These are phyloP conservation scores for Protobothrops mucrosquamatus DNA, from an alignment of 2,113 vertebrate species.

Conservation along the genomic window DNA sequence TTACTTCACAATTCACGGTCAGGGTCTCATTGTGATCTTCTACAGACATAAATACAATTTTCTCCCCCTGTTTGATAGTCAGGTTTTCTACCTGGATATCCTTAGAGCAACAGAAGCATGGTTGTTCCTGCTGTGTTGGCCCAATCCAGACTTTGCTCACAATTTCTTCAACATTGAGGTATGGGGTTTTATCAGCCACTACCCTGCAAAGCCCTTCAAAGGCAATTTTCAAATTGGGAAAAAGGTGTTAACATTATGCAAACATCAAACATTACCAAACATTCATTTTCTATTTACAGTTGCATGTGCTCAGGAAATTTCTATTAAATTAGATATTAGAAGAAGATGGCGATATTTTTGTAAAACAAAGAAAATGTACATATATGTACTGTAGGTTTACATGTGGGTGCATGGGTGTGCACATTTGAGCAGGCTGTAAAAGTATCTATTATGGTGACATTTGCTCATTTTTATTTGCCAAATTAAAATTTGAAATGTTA, in stretches of 20 bases:
- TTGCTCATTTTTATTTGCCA: not conserved
- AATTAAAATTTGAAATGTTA: not conserved
- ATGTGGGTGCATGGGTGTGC: not conserved
- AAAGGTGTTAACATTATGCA: not conserved
- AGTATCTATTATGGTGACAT: not conserved
- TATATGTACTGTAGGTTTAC: not conserved
- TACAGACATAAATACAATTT: conserved; percentile 69
- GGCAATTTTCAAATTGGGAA: conserved; percentile 50
- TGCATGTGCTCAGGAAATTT: not conserved
- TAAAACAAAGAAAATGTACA: not conserved
- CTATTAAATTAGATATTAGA: not conserved
- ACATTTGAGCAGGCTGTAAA: too few species aligned
- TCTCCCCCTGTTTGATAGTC: conserved; percentile 62
- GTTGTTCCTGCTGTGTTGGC: conserved; percentile 67
- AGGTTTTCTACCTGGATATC: conserved; percentile 64
- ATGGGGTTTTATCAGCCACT: conserved; percentile 75
- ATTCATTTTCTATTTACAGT: not conserved
- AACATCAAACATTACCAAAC: not conserved
- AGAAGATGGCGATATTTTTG: not conserved
- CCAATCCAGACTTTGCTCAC: conserved; percentile 68
- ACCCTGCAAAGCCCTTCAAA: conserved; percentile 79
- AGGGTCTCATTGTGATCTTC: conserved; percentile 51
- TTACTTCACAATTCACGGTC: conserved; percentile 66
- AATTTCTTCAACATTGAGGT: conserved; percentile 74
- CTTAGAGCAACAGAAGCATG: conserved; percentile 66